phyloP scores from a whole-genome alignment of 2,888 invertebrate species.

The Zhengitettix transpicula region DNA sequence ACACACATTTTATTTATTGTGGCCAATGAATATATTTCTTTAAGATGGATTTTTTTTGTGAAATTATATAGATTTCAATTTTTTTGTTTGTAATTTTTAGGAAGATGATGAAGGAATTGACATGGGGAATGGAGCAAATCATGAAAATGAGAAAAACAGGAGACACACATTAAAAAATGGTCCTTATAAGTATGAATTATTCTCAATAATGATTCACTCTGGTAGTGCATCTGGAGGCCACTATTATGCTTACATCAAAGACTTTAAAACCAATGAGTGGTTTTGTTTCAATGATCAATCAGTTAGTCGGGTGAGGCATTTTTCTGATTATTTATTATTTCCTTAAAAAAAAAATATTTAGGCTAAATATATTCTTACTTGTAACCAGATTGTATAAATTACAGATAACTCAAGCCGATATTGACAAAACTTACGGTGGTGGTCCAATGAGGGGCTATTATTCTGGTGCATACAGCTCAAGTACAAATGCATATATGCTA shows the following conservation, averaged over 20 bases:
- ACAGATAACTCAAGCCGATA: conserved; percentile 63
- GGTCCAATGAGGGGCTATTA: conserved; percentile 46
- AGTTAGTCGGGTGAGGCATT: conserved; percentile 44
- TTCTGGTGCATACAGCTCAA: conserved; percentile 57
- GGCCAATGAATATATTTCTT: too few species aligned
- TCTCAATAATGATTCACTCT: conserved; percentile 83
- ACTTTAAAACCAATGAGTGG: conserved; percentile 58
- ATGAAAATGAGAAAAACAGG: conserved; percentile 34
- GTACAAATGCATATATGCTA: conserved; percentile 81
- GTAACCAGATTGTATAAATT: conserved; percentile 8
- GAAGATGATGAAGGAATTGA: conserved; percentile 35
- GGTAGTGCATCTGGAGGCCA: conserved; percentile 83
- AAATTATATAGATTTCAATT: too few species aligned
- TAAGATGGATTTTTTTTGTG: too few species aligned
- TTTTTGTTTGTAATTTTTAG: conserved; percentile 2
- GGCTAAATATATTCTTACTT: background rate
- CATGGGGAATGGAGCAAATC: conserved; percentile 29
- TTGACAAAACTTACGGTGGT: conserved; percentile 67
- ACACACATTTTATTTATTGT: too few species aligned
- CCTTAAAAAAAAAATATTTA: background rate
- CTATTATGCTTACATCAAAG: conserved; percentile 83
- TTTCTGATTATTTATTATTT: background rate
- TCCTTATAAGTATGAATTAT: conserved; percentile 68
- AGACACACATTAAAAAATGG: conserved; percentile 31
- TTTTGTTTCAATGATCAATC: conserved; percentile 78